A percentile compares a stretch with the other conserved stretches of the same genome.
Conservation (phyloP, 2,888 invertebrate species). For the Lochmaea crataegi region DNA sequence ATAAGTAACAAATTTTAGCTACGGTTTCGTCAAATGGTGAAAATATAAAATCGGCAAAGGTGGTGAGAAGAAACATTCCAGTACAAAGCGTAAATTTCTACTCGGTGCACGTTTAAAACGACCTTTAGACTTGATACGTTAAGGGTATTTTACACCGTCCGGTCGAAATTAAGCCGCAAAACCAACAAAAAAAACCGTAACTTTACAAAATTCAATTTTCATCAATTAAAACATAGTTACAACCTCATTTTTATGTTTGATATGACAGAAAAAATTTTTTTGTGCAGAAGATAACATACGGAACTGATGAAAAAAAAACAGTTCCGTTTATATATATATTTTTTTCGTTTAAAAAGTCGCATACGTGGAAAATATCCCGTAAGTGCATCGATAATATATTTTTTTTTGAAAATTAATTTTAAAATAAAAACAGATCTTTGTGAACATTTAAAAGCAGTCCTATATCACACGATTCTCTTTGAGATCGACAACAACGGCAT, state of each 20-base stretch:
- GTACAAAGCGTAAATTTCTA: too few relatives aligned
- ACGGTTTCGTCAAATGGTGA: not conserved
- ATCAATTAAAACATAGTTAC: not conserved
- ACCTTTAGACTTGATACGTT: too few relatives aligned
- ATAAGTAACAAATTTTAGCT: not conserved
- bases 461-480: conserved; percentile 65
- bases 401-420: conserved; percentile 35
- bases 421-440: conserved; percentile 65
- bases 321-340: too few relatives aligned
- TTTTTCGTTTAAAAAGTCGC: too few relatives aligned
- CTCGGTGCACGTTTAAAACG: too few relatives aligned
- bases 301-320: too few relatives aligned
- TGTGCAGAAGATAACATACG: not conserved
- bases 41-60: not conserved
- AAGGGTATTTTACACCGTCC: too few relatives aligned
- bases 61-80: not conserved
- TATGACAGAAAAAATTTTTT: not conserved
- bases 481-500: conserved; percentile 61
- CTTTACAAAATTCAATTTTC: not conserved
- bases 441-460: conserved; percentile 64
- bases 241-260: not conserved
- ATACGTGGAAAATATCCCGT: too few relatives aligned
- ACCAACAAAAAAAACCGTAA: not conserved
- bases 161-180: too few relatives aligned
- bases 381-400: conserved; percentile 50